Evolutionary conservation across 1,140 invertebrate species (phyloP), one percentile per base, ranked within the genome.

Genomic region (Atta texana): DNA sequence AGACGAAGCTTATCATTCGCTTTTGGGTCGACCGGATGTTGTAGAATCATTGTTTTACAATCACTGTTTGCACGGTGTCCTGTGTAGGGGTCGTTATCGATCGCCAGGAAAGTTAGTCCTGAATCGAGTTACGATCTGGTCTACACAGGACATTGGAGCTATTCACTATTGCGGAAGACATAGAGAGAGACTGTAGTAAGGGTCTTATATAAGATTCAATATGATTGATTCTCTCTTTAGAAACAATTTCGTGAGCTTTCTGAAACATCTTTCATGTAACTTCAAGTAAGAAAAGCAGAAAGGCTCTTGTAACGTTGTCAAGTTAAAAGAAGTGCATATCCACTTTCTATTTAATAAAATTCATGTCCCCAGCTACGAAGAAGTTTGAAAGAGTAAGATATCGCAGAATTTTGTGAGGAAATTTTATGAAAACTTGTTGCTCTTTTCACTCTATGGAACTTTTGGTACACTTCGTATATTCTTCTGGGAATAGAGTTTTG

Each of bases 371-470:
- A 1, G 18, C 53, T 28, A 21, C 80, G 68, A 61, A 3, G 53
- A 61, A 49, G 53, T 75, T 61, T 18, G 24, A 44, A 34, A 51
- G 39, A 34, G 69, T 55, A 10, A 12, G 44, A 6, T 75, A 84
- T 84, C 69, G 55, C 16, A 39, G 39, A 84, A 61, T 84, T 84
- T 84, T 34, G 55, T 75, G 39, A 75, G 69, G 5, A 84, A 84
- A 84, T 84, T 84, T 84, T 69, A 51, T 75, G 69, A 84, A 75
- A 75, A 84, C 69, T 84, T 84, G 80, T 84, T 84, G 80, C 80
- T 84, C 28, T 39, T 61, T 61, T 14, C 55, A 51, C 57, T 75
- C 44, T n/a, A 18, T 16, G 0, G 18, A 84, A 84, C 69, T 84
- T 63, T 75, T 82, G 68, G 55, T 74, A 34, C 55, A 61, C 80